Evolutionary conservation across 2,113 vertebrate genomes (phyloP).

Genomic region (Loxodonta africana): DNA sequence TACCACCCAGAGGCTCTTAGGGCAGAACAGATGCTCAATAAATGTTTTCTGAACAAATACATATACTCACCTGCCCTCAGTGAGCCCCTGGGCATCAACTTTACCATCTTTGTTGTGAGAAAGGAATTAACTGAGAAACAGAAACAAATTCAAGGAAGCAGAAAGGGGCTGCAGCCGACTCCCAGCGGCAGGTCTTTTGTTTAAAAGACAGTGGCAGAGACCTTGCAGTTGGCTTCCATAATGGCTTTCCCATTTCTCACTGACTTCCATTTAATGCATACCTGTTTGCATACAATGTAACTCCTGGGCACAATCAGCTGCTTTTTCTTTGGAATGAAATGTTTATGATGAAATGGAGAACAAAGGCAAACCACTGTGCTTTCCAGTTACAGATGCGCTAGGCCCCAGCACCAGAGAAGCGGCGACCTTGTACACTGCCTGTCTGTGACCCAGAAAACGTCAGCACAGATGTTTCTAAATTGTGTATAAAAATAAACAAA

Average conservation of each 20-base stretch:
- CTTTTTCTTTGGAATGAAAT: slow-evolving; percentile 53
- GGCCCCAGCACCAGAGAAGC: slow-evolving; percentile 23
- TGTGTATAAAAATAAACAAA: slow-evolving; percentile 82
- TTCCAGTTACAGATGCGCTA: background rate
- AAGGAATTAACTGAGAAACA: background rate
- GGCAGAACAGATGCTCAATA: background rate
- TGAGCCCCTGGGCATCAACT: background rate
- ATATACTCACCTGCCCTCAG: background rate
- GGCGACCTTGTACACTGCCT: slow-evolving; percentile 56
- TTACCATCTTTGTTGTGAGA: background rate
- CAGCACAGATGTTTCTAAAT: slow-evolving; percentile 76
- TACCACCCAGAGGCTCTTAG: background rate
- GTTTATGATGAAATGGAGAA: background rate
- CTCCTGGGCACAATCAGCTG: slow-evolving; percentile 5
- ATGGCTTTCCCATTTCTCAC: background rate
- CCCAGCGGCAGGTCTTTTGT: background rate
- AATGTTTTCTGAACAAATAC: background rate
- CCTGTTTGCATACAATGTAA: slow-evolving; percentile 41
- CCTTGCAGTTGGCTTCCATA: background rate
- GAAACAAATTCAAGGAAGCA: background rate
- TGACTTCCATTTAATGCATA: background rate
- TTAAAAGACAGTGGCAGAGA: background rate
- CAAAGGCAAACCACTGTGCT: background rate
- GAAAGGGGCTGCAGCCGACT: background rate
- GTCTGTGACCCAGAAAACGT: slow-evolving; percentile 72